Percentiles rank a stretch among this genome's conserved stretches.
These are phyloP conservation scores for Ostrea denselamellosa DNA, from an alignment of 1,140 invertebrate species.

Conservation along the genomic window DNA sequence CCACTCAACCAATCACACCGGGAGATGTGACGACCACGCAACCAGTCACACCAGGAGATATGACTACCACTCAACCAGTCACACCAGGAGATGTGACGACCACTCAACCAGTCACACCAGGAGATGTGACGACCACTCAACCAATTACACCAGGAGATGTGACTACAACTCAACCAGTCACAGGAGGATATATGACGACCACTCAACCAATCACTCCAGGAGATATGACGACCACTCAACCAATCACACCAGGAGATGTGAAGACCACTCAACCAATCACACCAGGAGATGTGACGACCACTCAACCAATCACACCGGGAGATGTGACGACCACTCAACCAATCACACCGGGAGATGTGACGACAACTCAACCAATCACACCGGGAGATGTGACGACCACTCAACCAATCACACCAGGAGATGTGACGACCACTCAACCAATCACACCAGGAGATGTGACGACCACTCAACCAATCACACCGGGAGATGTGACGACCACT, in stretches of 20 bases:
- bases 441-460: neutral
- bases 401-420: neutral
- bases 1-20: neutral
- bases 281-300: neutral
- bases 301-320: neutral
- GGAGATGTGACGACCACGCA: neutral
- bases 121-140: neutral
- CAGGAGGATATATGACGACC: too few relatives aligned
- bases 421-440: neutral
- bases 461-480: neutral
- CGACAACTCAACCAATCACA: too few relatives aligned
- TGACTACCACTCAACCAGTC: neutral
- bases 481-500: neutral
- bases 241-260: neutral
- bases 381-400: neutral
- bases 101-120: neutral
- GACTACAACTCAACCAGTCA: too few relatives aligned
- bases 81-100: neutral
- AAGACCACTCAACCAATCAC: neutral
- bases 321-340: neutral
- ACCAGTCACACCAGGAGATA: neutral
- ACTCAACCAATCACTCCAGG: too few relatives aligned
- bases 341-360: neutral
- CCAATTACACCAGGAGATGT: neutral
- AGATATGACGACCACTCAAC: neutral